These are phyloP conservation scores for Cisticola juncidis DNA, from an alignment of 2,113 vertebrate genomes.

Conservation along the genomic window DNA sequence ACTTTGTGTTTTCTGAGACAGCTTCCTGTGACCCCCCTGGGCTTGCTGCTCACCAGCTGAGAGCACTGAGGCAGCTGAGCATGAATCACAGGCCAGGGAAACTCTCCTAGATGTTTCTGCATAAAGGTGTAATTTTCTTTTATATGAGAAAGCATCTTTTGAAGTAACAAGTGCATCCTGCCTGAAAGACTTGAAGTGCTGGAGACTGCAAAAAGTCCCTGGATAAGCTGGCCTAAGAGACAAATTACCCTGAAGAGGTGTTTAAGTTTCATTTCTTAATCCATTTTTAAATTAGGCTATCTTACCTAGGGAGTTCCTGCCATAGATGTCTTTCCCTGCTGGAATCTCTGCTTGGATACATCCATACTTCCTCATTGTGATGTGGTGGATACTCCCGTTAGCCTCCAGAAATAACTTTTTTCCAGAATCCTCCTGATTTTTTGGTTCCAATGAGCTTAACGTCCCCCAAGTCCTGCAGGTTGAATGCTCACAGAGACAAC, in stretches of 20 bases:
- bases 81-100: not conserved
- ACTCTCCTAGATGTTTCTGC: not conserved
- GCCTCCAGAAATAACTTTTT: not conserved
- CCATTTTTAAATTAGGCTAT: not conserved
- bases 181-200: not conserved
- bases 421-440: not conserved
- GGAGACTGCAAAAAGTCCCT: not conserved
- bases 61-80: not conserved
- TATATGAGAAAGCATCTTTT: not conserved
- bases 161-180: not conserved
- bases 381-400: not conserved
- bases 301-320: not conserved
- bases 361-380: not conserved
- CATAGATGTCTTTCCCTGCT: not conserved
- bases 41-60: not conserved
- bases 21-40: not conserved
- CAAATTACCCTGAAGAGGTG: not conserved
- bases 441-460: not conserved
- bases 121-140: not conserved
- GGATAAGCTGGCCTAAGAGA: not conserved
- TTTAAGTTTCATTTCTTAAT: not conserved
- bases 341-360: not conserved
- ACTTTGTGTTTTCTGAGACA: not conserved
- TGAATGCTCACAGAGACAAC: fast-evolving
- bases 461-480: not conserved